Evolutionary conservation across 1,140 invertebrate species (phyloP), one percentile per base, ranked within the genome.

Genomic region (Papilio dardanus): DNA sequence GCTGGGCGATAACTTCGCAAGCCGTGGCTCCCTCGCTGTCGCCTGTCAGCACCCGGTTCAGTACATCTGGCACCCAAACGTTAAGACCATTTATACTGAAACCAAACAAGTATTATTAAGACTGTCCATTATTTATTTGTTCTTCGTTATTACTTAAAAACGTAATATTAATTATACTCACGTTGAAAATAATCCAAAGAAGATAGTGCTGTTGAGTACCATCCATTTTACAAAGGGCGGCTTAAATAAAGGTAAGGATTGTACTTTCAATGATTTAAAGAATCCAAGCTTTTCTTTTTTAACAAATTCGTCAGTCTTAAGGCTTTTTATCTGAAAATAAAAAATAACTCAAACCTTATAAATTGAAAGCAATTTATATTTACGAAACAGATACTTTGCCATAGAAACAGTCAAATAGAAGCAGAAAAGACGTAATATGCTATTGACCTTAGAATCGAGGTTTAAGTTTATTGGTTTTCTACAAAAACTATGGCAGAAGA

Each of bases 11-110:
- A 8, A 92, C 83, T 58, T 87, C 68, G 69, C 91, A 93, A 3
- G 89, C 91, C 0, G 90, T 93, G 31, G 82, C 42, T 10, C 79
- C 86, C 4, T 76, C 76, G 3, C 77, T 67, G 12, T 69, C 78
- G 0, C 87, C 87, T 5, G 82, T 85, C 14, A 92, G 74, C 0
- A 92, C 91, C 67, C 87, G 77, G 74, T 93, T 93, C 7, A 93
- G 74, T 1, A 92, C 78, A 76, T 92, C 91, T 24, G 91, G 91
- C 30, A 92, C 65, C 92, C 92, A 93, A 83, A 93, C 84, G 54
- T 84, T 85, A 6, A 93, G 74, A 10, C 92, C 92, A 74, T 93
- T 93, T 71, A 91, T 74, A 76, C 91, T 92, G 76, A 74, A 88
- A 90, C 16, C 40, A 69, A 54, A n/a, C 68, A 76, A 46, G 31